These are phyloP conservation scores for Thaumetopoea pityocampa DNA, from an alignment of 1,140 invertebrate genomes.

Conservation along the genomic window DNA sequence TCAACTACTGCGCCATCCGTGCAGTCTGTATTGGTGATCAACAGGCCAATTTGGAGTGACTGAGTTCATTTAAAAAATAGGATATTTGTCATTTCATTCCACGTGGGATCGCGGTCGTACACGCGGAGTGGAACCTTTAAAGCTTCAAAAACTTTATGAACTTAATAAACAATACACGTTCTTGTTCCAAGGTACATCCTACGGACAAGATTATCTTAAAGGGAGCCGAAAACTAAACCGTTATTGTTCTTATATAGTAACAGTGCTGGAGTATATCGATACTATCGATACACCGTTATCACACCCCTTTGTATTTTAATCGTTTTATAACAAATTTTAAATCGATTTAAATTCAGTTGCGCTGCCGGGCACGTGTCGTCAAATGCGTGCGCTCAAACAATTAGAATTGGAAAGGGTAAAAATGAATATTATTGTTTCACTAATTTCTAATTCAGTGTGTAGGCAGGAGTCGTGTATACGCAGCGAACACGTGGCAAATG, in stretches of 20 bases:
- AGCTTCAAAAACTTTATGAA: slow-evolving; percentile 1
- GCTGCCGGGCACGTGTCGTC: slow-evolving; percentile 53
- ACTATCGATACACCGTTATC: slow-evolving; percentile 35
- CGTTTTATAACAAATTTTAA: slow-evolving; percentile 45
- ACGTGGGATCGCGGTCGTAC: too few relatives aligned
- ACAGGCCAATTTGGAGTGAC: too few relatives aligned
- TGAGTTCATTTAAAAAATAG: too few relatives aligned
- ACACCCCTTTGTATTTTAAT: slow-evolving; percentile 48
- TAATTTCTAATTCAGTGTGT: slow-evolving; percentile 62
- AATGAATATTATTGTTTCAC: slow-evolving; percentile 63
- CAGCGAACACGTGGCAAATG: slow-evolving; percentile 59
- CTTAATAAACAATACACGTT: slow-evolving; percentile 4
- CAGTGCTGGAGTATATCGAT: slow-evolving; percentile 33
- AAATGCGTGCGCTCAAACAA: slow-evolving; percentile 52
- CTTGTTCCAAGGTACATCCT: slow-evolving; percentile 10
- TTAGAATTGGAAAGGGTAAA: slow-evolving; percentile 63
- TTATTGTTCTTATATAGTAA: slow-evolving; percentile 27
- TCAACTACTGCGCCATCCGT: too few relatives aligned
- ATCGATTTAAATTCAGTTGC: slow-evolving; percentile 39
- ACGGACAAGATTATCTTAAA: slow-evolving; percentile 23
- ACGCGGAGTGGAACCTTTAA: too few relatives aligned
- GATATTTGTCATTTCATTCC: too few relatives aligned
- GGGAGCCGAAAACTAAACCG: slow-evolving; percentile 23
- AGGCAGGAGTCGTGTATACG: slow-evolving; percentile 53
- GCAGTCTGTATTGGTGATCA: too few relatives aligned